Percentiles rank a stretch among this genome's conserved stretches.
phyloP scores from a whole-genome alignment of 2,113 vertebrate species.

The Oxyura jamaicensis region DNA sequence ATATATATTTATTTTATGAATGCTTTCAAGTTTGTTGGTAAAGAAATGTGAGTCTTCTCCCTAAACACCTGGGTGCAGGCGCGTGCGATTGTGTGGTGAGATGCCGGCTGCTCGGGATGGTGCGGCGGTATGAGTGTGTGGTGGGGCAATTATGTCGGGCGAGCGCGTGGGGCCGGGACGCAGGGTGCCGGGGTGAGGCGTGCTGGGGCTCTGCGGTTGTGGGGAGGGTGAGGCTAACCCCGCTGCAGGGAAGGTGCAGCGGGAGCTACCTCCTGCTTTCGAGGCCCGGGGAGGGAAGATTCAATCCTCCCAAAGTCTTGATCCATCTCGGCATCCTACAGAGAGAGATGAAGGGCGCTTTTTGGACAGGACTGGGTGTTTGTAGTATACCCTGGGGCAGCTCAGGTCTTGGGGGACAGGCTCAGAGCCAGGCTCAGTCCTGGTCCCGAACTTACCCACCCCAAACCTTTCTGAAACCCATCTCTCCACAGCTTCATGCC shows the following conservation, averaged over 20 bases:
- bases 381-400: too few relatives aligned
- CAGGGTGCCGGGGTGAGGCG: neutral
- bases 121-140: neutral
- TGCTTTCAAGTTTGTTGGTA: neutral
- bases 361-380: neutral
- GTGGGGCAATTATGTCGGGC: neutral
- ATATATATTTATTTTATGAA: neutral
- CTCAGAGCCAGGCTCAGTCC: neutral
- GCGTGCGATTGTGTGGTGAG: neutral
- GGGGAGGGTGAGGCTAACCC: neutral
- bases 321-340: neutral
- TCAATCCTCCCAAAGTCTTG: neutral
- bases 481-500: neutral
- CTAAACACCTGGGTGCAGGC: neutral
- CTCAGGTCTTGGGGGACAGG: neutral
- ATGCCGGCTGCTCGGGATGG: neutral
- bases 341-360: neutral
- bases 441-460: neutral
- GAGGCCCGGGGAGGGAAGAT: neutral
- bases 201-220: neutral
- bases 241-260: fast-evolving
- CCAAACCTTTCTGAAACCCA: neutral
- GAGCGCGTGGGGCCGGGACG: neutral
- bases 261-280: neutral
- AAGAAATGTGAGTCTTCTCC: neutral